A percentile compares a stretch with the other conserved stretches of the same genome.
Conservation (phyloP, 1,140 invertebrate genomes). For the Drosophila navojoa region DNA sequence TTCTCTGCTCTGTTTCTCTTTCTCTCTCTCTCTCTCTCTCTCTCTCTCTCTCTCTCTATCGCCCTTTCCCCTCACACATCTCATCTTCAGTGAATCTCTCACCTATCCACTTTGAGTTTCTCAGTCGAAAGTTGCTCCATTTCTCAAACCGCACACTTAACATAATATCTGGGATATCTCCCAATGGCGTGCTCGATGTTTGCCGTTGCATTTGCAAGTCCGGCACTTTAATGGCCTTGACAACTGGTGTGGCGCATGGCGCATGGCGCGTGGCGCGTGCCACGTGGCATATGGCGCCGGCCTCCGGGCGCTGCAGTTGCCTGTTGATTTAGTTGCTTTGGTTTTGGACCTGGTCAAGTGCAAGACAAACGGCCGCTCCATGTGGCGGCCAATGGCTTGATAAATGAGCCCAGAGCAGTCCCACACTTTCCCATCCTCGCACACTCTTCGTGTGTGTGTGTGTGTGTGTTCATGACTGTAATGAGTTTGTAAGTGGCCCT, state of each 20-base stretch:
- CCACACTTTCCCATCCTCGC: background rate
- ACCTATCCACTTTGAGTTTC: too few relatives aligned
- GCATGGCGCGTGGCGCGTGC: conserved; percentile 5
- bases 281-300: conserved; percentile 1
- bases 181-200: background rate
- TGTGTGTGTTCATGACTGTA: conserved; percentile 63
- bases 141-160: too few relatives aligned
- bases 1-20: too few relatives aligned
- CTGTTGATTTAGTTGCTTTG: conserved; percentile 45
- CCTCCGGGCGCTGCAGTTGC: background rate
- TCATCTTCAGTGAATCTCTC: too few relatives aligned
- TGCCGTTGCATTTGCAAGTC: background rate
- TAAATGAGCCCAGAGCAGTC: conserved; percentile 57
- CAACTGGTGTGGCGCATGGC: conserved; percentile 20
- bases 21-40: too few relatives aligned
- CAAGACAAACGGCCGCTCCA: conserved; percentile 78
- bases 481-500: conserved; percentile 80
- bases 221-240: conserved; percentile 11
- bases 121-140: too few relatives aligned
- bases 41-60: too few relatives aligned
- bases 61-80: too few relatives aligned
- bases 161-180: too few relatives aligned
- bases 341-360: conserved; percentile 63
- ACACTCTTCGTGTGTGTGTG: conserved; percentile 9
- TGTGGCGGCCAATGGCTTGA: conserved; percentile 78